Conservation (phyloP, 2,113 vertebrate species). For the Aegotheles bennettii region DNA sequence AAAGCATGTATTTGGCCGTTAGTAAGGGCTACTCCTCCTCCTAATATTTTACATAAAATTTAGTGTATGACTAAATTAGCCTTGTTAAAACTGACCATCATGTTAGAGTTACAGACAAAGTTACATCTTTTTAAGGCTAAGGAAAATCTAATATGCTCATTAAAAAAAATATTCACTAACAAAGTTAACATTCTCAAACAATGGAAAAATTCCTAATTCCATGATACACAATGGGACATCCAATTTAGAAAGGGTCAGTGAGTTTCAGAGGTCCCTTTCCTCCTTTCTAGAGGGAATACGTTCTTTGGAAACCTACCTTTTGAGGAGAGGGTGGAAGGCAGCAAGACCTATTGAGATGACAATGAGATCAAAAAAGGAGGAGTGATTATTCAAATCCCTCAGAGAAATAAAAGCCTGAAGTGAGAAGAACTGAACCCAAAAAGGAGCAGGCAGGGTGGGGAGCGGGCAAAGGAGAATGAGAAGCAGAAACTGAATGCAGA, state of each 20-base stretch:
- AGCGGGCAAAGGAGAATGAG: conserved; percentile 56
- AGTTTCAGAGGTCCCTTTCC: conserved; percentile 49
- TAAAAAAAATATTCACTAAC: conserved; percentile 34
- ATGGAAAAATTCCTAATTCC: conserved; percentile 31
- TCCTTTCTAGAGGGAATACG: conserved; percentile 13
- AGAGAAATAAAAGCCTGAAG: conserved; percentile 53
- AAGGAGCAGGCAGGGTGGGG: conserved; percentile 36
- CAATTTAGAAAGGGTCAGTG: conserved; percentile 64
- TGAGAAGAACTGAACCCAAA: conserved; percentile 57
- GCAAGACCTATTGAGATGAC: conserved; percentile 57
- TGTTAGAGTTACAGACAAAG: not conserved
- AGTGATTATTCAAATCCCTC: conserved; percentile 66
- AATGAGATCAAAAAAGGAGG: conserved; percentile 59
- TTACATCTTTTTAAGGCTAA: not conserved
- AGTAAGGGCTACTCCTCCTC: not conserved
- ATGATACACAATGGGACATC: not conserved
- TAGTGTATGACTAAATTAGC: not conserved
- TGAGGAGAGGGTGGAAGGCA: conserved; percentile 52
- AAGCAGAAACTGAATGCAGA: conserved; percentile 58
- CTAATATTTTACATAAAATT: not conserved
- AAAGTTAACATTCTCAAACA: conserved; percentile 33
- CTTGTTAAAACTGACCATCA: not conserved
- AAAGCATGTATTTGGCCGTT: not conserved
- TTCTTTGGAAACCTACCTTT: conserved; percentile 61
- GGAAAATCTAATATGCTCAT: conserved; percentile 13